Percentiles rank a stretch among this genome's conserved stretches.
Conservation (phyloP, 2,113 vertebrate genomes). For the Bostrychus sinensis region DNA sequence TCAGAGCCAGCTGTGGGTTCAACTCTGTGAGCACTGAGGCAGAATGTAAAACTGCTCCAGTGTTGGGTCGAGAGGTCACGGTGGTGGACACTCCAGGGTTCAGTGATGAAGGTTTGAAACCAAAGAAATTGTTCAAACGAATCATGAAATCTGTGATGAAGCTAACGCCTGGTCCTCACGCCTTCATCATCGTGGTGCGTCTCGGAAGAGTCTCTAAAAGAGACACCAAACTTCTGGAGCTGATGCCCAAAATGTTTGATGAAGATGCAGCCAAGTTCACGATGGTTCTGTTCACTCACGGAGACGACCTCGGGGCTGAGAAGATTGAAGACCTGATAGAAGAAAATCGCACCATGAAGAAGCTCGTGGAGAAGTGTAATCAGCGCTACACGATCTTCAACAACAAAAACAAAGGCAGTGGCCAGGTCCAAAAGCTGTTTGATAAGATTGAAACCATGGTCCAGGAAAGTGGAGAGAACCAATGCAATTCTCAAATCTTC, state of each 20-base stretch:
- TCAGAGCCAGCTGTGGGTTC: background rate
- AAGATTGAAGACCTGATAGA: background rate
- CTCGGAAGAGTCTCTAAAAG: background rate
- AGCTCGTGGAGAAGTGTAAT: conserved; percentile 1
- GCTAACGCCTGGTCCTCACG: conserved; percentile 1
- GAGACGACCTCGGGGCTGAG: background rate
- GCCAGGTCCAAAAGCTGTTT: conserved; percentile 17
- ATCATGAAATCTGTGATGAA: background rate
- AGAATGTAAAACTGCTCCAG: background rate
- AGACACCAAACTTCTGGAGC: background rate
- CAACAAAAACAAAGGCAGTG: conserved; percentile 3
- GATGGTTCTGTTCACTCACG: conserved; percentile 21
- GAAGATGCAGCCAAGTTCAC: background rate
- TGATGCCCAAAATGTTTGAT: background rate
- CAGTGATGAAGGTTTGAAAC: background rate
- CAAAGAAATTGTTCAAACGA: background rate
- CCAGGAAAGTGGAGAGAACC: background rate
- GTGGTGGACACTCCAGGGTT: conserved; percentile 33
- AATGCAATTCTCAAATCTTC: background rate
- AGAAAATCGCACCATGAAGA: accelerated
- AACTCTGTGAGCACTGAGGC: accelerated
- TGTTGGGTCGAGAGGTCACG: background rate
- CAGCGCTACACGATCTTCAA: conserved; percentile 13
- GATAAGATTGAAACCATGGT: conserved; percentile 2
- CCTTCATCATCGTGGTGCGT: conserved; percentile 12